These are phyloP conservation scores for Cyanoderma ruficeps DNA, from an alignment of 2,113 vertebrate species.

Conservation along the genomic window DNA sequence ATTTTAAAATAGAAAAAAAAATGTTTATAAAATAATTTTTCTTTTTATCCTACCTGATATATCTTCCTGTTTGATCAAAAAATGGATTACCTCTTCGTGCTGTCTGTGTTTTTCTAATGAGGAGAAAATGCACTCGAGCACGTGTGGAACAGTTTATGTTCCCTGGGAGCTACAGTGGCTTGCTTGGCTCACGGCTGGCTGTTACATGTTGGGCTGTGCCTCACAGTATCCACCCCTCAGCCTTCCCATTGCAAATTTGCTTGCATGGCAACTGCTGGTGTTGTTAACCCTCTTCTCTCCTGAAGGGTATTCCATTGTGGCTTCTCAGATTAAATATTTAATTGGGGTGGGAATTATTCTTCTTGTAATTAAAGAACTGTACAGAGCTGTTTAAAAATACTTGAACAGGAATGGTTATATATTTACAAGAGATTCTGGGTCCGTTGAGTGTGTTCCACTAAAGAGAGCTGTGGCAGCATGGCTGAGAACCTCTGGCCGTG, in stretches of 20 bases:
- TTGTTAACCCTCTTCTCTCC: background rate
- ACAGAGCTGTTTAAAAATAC: background rate
- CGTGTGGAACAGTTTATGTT: background rate
- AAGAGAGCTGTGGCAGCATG: background rate
- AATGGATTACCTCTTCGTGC: background rate
- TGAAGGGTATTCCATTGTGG: background rate
- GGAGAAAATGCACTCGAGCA: background rate
- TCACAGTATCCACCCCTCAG: background rate
- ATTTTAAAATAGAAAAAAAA: background rate
- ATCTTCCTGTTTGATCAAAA: background rate
- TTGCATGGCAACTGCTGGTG: background rate
- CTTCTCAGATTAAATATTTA: background rate
- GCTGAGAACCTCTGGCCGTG: rapidly evolving
- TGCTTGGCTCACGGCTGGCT: background rate
- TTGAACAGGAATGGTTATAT: background rate
- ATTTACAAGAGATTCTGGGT: background rate
- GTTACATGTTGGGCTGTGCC: background rate
- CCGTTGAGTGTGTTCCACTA: background rate
- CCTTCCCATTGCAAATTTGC: background rate
- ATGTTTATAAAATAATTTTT: background rate
- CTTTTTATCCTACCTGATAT: background rate
- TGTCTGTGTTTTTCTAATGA: background rate
- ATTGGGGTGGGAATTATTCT: background rate
- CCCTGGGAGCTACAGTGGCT: background rate
- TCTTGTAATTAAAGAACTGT: background rate